These are phyloP conservation scores for Chlamydotis undulata DNA, from an alignment of 2,113 vertebrate species.

Conservation along the genomic window DNA sequence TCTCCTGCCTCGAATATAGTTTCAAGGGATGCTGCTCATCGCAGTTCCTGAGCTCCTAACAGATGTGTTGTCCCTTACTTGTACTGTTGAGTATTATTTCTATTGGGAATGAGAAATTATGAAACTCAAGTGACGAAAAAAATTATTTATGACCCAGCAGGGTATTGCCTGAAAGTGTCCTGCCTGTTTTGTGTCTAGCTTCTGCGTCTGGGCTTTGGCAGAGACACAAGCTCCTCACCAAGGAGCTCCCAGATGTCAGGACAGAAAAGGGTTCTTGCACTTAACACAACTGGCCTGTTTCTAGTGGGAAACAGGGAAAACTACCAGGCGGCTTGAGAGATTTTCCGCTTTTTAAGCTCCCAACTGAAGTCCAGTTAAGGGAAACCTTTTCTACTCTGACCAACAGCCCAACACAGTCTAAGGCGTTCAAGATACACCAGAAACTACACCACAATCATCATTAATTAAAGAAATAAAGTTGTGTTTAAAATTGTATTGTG, in stretches of 20 bases:
- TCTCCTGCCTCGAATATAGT: background rate
- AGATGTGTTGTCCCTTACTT: background rate
- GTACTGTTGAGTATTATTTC: background rate
- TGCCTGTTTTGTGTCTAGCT: background rate
- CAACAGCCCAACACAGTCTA: background rate
- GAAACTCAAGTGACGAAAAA: background rate
- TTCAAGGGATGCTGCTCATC: background rate
- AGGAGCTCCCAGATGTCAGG: background rate
- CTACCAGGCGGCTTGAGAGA: background rate
- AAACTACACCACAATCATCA: background rate
- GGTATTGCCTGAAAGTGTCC: background rate
- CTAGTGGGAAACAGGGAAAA: constrained; percentile 28
- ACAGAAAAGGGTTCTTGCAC: background rate
- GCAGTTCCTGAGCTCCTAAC: background rate
- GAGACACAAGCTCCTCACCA: background rate
- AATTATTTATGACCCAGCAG: background rate
- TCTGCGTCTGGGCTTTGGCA: background rate
- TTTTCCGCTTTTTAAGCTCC: background rate
- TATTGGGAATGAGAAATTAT: background rate
- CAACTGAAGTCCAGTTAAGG: background rate
- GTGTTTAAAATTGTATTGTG: background rate
- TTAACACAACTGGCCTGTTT: background rate
- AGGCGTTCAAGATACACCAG: background rate
- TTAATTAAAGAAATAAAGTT: background rate
- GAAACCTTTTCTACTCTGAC: background rate